Evolutionary conservation across 2,113 vertebrate genomes (phyloP).

Genomic region (human (Homo sapiens)): GRCh38 chr14:34710001-34710500

Average conservation of each 20-base stretch:
- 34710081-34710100: conserved; percentile 59
- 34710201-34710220: conserved; percentile 86
- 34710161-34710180: conserved; percentile 78
- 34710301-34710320: conserved; percentile 65
- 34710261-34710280: conserved; percentile 72
- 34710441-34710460: conserved; percentile 75
- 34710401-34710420: conserved; percentile 72
- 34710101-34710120: conserved; percentile 70
- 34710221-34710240: conserved; percentile 83
- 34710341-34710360: conserved; percentile 73
- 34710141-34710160: conserved; percentile 49
- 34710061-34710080: conserved; percentile 75
- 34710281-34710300: conserved; percentile 78
- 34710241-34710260: conserved; percentile 82
- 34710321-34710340: conserved; percentile 62
- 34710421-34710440: conserved; percentile 83
- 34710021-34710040: conserved; percentile 46
- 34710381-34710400: conserved; percentile 67
- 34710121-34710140: conserved; percentile 74
- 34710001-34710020: conserved; percentile 27
- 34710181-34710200: conserved; percentile 83
- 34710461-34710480: conserved; percentile 81
- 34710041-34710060: conserved; percentile 70
- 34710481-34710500: conserved; percentile 79
- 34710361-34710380: conserved; percentile 76